phyloP scores from a whole-genome alignment of 2,113 vertebrate species.

The Psammodynastes pulverulentus region DNA sequence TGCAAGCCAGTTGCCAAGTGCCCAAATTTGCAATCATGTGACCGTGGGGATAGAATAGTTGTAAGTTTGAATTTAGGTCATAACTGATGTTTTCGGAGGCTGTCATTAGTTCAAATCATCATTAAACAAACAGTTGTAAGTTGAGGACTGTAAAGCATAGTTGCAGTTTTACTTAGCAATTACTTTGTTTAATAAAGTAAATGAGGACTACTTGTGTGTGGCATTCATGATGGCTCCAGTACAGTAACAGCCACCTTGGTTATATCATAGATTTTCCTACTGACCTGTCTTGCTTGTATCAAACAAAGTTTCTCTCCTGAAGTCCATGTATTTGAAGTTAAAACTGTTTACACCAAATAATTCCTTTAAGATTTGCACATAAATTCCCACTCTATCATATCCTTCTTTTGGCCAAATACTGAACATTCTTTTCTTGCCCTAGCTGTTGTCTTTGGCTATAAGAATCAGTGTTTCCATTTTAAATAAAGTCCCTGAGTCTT shows the following conservation, averaged over 20 bases:
- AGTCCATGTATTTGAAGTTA: not conserved
- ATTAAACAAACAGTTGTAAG: not conserved
- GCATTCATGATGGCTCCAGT: not conserved
- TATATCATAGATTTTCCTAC: not conserved
- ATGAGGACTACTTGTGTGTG: not conserved
- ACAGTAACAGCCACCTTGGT: not conserved
- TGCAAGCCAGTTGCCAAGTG: not conserved
- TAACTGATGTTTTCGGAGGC: not conserved
- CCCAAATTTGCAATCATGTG: not conserved
- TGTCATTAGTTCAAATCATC: not conserved
- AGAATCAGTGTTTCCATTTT: slow-evolving; percentile 73
- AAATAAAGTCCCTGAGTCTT: slow-evolving; percentile 64
- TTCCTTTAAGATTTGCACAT: slow-evolving; percentile 56
- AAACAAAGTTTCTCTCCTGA: not conserved
- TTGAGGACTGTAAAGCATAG: not conserved
- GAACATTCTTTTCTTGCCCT: slow-evolving; percentile 73
- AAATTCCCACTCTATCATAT: slow-evolving; percentile 67
- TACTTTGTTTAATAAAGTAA: not conserved
- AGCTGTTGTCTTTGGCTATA: slow-evolving; percentile 74
- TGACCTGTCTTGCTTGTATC: not conserved
- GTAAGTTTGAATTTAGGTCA: not conserved
- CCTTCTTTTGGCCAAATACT: slow-evolving; percentile 72
- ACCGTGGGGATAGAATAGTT: not conserved
- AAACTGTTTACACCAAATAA: slow-evolving; percentile 9
- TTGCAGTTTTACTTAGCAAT: not conserved